phyloP scores from a whole-genome alignment of 2,888 invertebrate species.

The Panopea generosa region DNA sequence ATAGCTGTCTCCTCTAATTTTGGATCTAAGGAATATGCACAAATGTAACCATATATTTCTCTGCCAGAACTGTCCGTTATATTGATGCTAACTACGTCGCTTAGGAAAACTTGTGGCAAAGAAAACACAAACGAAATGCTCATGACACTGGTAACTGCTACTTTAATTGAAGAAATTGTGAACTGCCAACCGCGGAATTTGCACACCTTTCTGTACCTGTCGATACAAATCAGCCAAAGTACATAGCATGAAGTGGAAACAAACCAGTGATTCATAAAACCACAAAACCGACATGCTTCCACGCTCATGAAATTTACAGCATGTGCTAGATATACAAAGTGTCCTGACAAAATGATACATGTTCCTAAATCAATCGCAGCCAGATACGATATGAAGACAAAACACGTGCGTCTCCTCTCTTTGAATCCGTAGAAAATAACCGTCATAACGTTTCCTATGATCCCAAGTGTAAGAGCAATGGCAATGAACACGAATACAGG shows the following conservation, averaged over 20 bases:
- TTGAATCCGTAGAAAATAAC: slow-evolving; percentile 1
- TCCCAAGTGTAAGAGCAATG: not conserved
- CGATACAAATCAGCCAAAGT: not conserved
- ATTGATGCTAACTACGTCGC: too few species aligned
- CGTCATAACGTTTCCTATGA: not conserved
- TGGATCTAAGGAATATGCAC: too few species aligned
- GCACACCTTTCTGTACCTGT: not conserved
- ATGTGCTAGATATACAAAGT: not conserved
- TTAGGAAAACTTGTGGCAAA: not conserved
- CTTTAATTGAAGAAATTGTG: not conserved
- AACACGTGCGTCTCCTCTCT: not conserved
- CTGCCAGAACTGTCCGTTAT: too few species aligned
- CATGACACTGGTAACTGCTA: not conserved
- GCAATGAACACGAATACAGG: not conserved
- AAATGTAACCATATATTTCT: too few species aligned
- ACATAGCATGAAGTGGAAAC: not conserved
- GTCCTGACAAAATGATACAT: not conserved
- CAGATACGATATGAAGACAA: not conserved
- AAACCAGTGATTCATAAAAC: not conserved
- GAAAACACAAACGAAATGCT: not conserved
- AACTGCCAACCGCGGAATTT: too few species aligned
- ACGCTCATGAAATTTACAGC: not conserved
- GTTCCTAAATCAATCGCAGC: not conserved
- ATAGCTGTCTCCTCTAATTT: too few species aligned
- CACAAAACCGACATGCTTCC: not conserved